Evolutionary conservation across 1,140 invertebrate species (phyloP).

Genomic region (Copidosoma floridanum): DNA sequence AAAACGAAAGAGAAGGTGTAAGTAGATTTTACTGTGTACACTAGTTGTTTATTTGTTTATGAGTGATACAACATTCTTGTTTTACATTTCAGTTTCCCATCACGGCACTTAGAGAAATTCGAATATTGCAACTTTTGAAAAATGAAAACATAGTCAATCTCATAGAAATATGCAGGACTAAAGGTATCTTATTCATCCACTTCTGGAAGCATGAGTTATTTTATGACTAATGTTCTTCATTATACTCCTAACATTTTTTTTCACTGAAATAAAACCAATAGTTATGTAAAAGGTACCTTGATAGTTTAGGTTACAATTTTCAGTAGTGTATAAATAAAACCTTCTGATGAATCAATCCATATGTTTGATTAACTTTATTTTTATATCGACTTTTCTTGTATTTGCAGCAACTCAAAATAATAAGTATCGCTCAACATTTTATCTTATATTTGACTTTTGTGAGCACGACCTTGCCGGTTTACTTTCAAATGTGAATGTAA

Average conservation of each 20-base stretch:
- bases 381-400: too few species aligned
- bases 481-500: slow-evolving; percentile 93
- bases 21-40: slow-evolving; percentile 44
- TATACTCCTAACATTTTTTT: too few species aligned
- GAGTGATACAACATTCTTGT: neutral
- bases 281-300: neutral
- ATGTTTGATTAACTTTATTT: too few species aligned
- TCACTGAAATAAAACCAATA: neutral
- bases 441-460: slow-evolving; percentile 98
- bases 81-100: slow-evolving; percentile 80
- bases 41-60: slow-evolving; percentile 1
- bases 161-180: slow-evolving; percentile 94
- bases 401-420: slow-evolving; percentile 76
- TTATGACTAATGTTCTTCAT: too few species aligned
- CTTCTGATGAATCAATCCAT: neutral
- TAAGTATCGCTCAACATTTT: slow-evolving; percentile 91
- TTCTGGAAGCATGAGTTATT: too few species aligned
- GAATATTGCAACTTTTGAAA: slow-evolving; percentile 93
- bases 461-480: slow-evolving; percentile 98
- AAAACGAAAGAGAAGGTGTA: slow-evolving; percentile 99
- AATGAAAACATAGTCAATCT: slow-evolving; percentile 98
- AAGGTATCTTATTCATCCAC: slow-evolving; percentile 59
- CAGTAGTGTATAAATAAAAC: neutral
- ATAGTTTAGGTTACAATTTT: neutral
- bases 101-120: slow-evolving; percentile 94